Percentiles rank a stretch among this genome's conserved stretches.
Conservation (phyloP, 2,113 vertebrate species). For the Nothocercus nigrocapillus region DNA sequence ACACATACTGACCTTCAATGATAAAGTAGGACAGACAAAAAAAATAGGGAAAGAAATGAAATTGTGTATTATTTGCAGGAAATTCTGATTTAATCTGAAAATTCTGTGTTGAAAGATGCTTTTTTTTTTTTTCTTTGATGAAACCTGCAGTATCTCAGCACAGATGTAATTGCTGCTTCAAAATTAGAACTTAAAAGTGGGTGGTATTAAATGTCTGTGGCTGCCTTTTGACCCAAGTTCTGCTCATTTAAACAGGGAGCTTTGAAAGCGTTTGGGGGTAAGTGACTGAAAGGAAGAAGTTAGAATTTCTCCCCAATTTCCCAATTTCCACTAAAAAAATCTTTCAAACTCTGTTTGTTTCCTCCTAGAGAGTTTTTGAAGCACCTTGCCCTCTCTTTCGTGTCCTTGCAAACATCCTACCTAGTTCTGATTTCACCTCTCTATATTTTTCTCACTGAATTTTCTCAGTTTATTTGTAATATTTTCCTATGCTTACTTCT, state of each 20-base stretch:
- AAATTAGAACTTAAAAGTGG: constrained; percentile 26
- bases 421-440: neutral
- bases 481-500: neutral
- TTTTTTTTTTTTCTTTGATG: neutral
- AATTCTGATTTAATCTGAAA: neutral
- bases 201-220: constrained; percentile 5
- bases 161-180: constrained; percentile 13
- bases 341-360: neutral
- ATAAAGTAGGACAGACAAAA: neutral
- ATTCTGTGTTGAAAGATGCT: neutral
- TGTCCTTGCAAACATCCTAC: constrained; percentile 4
- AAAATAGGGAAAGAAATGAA: neutral
- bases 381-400: neutral
- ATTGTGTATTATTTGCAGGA: neutral
- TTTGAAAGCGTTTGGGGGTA: neutral
- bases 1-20: neutral
- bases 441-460: neutral
- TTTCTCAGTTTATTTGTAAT: constrained; percentile 26
- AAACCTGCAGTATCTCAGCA: neutral
- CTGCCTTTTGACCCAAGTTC: constrained; percentile 19
- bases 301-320: neutral
- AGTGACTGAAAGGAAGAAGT: neutral
- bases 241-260: constrained; percentile 36
- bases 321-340: neutral
- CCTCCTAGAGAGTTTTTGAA: neutral